Evolutionary conservation across 2,113 vertebrate species (phyloP).

Genomic region (Forbesichthys papilliferus): DNA sequence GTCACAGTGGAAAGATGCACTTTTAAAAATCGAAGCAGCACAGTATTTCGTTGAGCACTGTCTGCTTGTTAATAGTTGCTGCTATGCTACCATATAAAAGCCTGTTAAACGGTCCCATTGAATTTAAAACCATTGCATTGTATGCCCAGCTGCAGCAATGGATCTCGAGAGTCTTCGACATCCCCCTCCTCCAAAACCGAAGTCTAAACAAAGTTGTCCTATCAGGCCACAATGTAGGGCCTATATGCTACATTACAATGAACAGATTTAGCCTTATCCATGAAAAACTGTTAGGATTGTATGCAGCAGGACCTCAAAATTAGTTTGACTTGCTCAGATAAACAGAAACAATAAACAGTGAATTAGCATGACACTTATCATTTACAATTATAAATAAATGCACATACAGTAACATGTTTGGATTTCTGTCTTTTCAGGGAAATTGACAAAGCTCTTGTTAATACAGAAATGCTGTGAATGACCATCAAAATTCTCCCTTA

Average conservation of each 20-base stretch:
- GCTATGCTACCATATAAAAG: constrained; percentile 54
- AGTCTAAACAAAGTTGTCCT: too few relatives aligned
- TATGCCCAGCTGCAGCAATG: neutral
- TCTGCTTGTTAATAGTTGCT: constrained; percentile 51
- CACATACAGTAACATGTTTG: constrained; percentile 28
- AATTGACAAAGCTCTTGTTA: constrained; percentile 51
- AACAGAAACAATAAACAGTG: too few relatives aligned
- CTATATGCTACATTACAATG: too few relatives aligned
- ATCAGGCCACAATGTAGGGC: too few relatives aligned
- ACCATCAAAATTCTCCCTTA: constrained; percentile 41
- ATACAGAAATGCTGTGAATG: constrained; percentile 42
- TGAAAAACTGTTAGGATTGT: too few relatives aligned
- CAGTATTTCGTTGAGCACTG: constrained; percentile 34
- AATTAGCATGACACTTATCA: too few relatives aligned
- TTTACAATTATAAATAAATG: too few relatives aligned
- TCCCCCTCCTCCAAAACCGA: too few relatives aligned
- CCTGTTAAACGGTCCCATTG: constrained; percentile 5
- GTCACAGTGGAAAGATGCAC: constrained; percentile 19
- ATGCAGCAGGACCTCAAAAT: too few relatives aligned
- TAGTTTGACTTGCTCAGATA: too few relatives aligned
- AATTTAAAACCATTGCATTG: neutral
- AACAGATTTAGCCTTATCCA: too few relatives aligned
- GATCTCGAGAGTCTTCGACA: too few relatives aligned
- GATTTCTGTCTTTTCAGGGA: constrained; percentile 54
- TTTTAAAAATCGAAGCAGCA: constrained; percentile 12